Percentiles rank a stretch among this genome's conserved stretches.
phyloP scores from a whole-genome alignment of 1,140 invertebrate species.

The Macrobrachium nipponense region DNA sequence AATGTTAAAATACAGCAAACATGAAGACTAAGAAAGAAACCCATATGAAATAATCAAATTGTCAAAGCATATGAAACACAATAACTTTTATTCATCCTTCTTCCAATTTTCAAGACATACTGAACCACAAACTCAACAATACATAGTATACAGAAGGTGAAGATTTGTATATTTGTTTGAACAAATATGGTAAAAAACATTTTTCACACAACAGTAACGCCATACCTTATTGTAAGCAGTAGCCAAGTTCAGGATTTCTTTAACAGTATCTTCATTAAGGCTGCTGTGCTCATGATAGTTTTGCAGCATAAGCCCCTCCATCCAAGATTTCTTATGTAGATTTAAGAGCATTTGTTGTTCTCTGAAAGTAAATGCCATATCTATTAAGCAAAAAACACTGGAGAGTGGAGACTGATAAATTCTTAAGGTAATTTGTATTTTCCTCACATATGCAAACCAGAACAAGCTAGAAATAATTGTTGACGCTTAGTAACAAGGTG shows the following conservation, averaged over 20 bases:
- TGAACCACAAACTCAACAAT: too few relatives aligned
- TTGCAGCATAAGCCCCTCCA: slow-evolving; percentile 94
- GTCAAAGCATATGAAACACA: too few relatives aligned
- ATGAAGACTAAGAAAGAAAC: too few relatives aligned
- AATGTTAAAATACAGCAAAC: too few relatives aligned
- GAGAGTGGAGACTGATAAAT: too few relatives aligned
- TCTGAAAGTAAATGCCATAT: slow-evolving; percentile 74
- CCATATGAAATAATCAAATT: too few relatives aligned
- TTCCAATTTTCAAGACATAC: too few relatives aligned
- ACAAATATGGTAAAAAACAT: neutral
- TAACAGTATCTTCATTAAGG: slow-evolving; percentile 90
- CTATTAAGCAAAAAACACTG: neutral
- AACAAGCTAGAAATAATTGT: too few relatives aligned
- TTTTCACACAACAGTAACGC: neutral
- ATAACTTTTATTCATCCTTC: neutral
- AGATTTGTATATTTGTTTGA: neutral
- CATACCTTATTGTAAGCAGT: slow-evolving; percentile 97
- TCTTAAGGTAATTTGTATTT: too few relatives aligned
- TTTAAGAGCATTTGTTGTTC: slow-evolving; percentile 99
- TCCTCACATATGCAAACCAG: too few relatives aligned
- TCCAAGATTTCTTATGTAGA: slow-evolving; percentile 99
- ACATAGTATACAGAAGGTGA: neutral
- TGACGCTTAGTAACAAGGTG: too few relatives aligned
- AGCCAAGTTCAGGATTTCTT: slow-evolving; percentile 96
- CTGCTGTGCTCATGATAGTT: slow-evolving; percentile 96